phyloP scores from a whole-genome alignment of 2,113 vertebrate genomes.

The Lamprologus speciosus region DNA sequence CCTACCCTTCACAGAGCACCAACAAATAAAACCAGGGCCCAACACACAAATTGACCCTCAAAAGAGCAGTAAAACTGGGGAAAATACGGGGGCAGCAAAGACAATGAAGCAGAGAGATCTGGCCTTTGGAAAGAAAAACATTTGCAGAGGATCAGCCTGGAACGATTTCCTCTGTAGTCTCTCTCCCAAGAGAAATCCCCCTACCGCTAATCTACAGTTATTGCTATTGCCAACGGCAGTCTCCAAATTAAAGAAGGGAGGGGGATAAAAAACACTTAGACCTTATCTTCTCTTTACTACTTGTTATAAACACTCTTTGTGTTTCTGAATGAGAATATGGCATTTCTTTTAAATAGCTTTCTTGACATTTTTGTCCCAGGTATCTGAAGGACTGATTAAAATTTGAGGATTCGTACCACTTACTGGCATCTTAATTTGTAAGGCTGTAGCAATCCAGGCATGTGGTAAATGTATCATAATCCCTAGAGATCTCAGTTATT shows the following conservation, averaged over 20 bases:
- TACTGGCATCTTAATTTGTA: background rate
- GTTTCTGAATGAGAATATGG: background rate
- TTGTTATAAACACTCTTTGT: constrained; percentile 39
- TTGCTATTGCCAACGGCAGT: constrained; percentile 71
- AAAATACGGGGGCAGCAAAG: constrained; percentile 60
- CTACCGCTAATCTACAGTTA: constrained; percentile 76
- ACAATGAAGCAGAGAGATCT: constrained; percentile 68
- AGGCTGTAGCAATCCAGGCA: background rate
- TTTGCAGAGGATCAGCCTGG: constrained; percentile 62
- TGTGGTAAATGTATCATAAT: background rate
- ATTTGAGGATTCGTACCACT: background rate
- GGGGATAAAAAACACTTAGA: constrained; percentile 57
- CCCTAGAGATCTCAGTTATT: background rate
- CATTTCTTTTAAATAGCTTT: background rate
- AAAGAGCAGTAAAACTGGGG: constrained; percentile 73
- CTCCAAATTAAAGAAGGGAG: constrained; percentile 71
- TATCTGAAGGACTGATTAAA: background rate
- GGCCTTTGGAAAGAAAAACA: constrained; percentile 72
- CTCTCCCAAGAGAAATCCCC: constrained; percentile 72
- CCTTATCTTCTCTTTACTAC: constrained; percentile 32
- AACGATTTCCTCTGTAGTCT: constrained; percentile 60
- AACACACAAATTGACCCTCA: constrained; percentile 75
- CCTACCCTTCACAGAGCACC: constrained; percentile 67
- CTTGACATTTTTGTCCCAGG: background rate
- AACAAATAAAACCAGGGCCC: constrained; percentile 75